Evolutionary conservation across 2,888 invertebrate genomes (phyloP).

Genomic region (Agriopis marginaria): DNA sequence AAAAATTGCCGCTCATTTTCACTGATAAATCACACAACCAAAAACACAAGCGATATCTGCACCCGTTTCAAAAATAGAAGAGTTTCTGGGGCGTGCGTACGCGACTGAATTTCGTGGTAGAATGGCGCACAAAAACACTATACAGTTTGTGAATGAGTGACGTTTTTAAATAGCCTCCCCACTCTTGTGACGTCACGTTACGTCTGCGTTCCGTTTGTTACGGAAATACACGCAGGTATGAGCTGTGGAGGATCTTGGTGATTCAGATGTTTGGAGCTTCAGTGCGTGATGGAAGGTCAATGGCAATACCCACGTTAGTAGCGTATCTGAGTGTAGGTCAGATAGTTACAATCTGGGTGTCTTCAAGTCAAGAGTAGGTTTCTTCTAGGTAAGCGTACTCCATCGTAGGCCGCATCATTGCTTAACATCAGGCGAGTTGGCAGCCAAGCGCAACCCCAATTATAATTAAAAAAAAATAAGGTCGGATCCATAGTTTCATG

Average conservation of each 20-base stretch:
- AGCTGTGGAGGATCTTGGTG: slow-evolving; percentile 38
- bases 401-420: too few species aligned
- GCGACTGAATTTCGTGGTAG: slow-evolving; percentile 64
- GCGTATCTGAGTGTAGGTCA: slow-evolving; percentile 17
- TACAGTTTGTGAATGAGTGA: slow-evolving; percentile 82
- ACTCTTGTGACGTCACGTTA: slow-evolving; percentile 63
- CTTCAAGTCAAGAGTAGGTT: too few species aligned
- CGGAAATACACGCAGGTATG: slow-evolving; percentile 63
- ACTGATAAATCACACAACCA: slow-evolving; percentile 52
- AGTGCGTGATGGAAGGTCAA: slow-evolving; percentile 59
- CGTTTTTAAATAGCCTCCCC: slow-evolving; percentile 75
- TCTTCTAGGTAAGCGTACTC: too few species aligned
- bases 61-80: slow-evolving; percentile 55
- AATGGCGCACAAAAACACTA: slow-evolving; percentile 58
- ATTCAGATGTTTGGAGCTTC: slow-evolving; percentile 36
- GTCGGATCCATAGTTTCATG: slow-evolving; percentile 3
- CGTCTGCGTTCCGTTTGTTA: slow-evolving; percentile 71
- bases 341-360: too few species aligned
- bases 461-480: too few species aligned
- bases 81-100: slow-evolving; percentile 68
- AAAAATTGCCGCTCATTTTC: slow-evolving; percentile 83
- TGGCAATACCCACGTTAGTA: slow-evolving; percentile 42
- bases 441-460: too few species aligned
- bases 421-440: too few species aligned
- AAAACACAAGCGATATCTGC: slow-evolving; percentile 57